Conservation (phyloP, 2,113 vertebrate genomes). For the Microcebus jonahi region DNA sequence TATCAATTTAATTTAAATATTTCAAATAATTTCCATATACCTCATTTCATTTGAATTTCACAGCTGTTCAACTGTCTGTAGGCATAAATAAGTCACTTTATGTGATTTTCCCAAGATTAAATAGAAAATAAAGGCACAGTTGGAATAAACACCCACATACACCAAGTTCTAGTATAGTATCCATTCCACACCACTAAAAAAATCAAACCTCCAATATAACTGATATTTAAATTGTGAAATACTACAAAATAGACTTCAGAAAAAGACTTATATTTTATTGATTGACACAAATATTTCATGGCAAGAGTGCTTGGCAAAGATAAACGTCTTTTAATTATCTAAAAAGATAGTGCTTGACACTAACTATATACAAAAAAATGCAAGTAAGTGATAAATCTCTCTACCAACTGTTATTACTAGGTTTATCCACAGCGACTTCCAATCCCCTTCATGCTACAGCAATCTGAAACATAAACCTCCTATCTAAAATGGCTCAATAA, state of each 20-base stretch:
- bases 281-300: slow-evolving; percentile 10
- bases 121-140: neutral
- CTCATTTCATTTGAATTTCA: neutral
- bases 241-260: neutral
- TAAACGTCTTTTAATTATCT: neutral
- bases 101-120: neutral
- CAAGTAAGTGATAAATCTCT: neutral
- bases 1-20: neutral
- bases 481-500: neutral
- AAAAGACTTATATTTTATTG: neutral
- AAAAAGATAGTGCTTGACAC: neutral
- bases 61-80: neutral
- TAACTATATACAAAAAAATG: neutral
- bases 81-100: neutral
- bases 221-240: neutral
- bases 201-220: neutral
- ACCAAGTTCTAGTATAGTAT: neutral
- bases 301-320: neutral
- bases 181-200: neutral
- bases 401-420: neutral
- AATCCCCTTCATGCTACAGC: neutral
- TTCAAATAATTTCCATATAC: neutral
- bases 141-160: neutral
- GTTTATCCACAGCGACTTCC: neutral
- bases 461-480: neutral